Percentiles rank a stretch among this genome's conserved stretches.
Conservation (phyloP, 1,140 invertebrate genomes). For the Diprion similis region DNA sequence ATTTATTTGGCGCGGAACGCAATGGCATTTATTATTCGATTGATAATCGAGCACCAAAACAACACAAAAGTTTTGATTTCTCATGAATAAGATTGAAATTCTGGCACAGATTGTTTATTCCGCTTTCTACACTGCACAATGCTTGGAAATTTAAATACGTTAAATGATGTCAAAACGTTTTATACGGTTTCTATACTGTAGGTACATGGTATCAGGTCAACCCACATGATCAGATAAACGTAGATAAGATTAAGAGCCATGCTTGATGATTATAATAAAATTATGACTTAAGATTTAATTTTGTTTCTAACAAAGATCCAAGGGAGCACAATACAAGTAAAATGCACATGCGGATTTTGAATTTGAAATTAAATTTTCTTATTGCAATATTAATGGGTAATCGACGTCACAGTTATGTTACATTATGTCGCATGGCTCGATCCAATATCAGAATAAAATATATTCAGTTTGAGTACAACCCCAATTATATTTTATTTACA, state of each 20-base stretch:
- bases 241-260: slow-evolving; percentile 13
- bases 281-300: too few relatives aligned
- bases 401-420: too few relatives aligned
- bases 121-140: too few relatives aligned
- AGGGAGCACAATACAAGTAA: too few relatives aligned
- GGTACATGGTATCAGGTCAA: slow-evolving; percentile 9
- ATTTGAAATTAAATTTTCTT: too few relatives aligned
- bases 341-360: too few relatives aligned
- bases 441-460: not conserved
- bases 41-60: not conserved
- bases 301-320: too few relatives aligned
- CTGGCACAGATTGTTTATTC: not conserved
- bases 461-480: not conserved
- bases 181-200: not conserved
- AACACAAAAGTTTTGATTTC: not conserved
- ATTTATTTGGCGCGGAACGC: not conserved
- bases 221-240: not conserved
- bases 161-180: not conserved
- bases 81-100: not conserved
- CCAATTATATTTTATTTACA: not conserved
- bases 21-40: not conserved
- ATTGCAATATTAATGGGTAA: too few relatives aligned
- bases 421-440: not conserved
- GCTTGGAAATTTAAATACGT: not conserved
- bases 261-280: too few relatives aligned